Percentiles rank a stretch among this genome's conserved stretches.
phyloP scores from a whole-genome alignment of 2,888 invertebrate species.

The Melolontha melolontha region DNA sequence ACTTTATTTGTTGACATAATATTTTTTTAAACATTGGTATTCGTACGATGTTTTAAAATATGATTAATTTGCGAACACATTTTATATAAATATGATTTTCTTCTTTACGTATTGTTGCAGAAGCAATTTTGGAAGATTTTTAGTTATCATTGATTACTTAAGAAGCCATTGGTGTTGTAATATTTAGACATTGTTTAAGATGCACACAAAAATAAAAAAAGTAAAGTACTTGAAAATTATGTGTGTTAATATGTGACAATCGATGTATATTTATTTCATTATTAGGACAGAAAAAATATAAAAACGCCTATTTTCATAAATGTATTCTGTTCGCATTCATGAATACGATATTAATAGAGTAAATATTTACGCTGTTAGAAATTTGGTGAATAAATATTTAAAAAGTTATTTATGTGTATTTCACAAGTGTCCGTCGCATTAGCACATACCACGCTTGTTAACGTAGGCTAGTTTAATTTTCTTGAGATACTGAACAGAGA shows the following conservation, averaged over 20 bases:
- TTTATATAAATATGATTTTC: no score
- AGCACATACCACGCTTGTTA: conserved; percentile 31
- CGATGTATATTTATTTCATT: conserved; percentile 16
- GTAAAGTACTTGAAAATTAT: neutral
- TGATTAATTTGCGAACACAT: no score
- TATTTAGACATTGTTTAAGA: no score
- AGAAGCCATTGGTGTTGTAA: no score
- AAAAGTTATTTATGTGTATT: conserved; percentile 33
- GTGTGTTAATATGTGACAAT: conserved; percentile 20
- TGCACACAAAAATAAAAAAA: neutral
- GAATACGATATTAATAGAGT: conserved; percentile 27
- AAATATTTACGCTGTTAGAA: conserved; percentile 24
- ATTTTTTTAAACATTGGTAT: no score
- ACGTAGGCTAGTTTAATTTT: conserved; percentile 20
- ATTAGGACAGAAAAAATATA: neutral
- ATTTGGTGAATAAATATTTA: conserved; percentile 35
- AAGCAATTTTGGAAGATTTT: no score
- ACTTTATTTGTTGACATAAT: no score
- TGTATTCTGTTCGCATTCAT: neutral
- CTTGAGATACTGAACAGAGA: conserved; percentile 6
- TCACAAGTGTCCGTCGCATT: conserved; percentile 30
- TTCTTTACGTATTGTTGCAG: no score
- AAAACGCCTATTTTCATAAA: conserved; percentile 14
- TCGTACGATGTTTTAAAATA: no score
- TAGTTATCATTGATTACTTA: no score